Evolutionary conservation across 1,140 invertebrate species (phyloP).

Genomic region (Drosophila seguyi): DNA sequence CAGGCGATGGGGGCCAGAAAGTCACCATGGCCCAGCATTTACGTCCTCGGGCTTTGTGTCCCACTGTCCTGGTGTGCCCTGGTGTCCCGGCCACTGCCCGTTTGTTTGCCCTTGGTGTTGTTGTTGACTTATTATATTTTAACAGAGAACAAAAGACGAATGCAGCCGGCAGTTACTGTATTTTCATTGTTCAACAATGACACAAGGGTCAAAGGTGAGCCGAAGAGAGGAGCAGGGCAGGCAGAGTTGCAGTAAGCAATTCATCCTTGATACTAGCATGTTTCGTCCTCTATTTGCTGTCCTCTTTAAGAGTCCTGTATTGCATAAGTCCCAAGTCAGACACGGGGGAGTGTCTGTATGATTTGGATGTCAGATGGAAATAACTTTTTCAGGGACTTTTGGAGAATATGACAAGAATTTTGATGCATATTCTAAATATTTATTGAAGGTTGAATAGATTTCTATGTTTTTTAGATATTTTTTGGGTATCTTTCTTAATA

Average conservation of each 20-base stretch:
- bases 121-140: slow-evolving; percentile 78
- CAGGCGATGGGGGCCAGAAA: slow-evolving; percentile 35
- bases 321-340: slow-evolving; percentile 54
- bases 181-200: slow-evolving; percentile 72
- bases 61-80: slow-evolving; percentile 20
- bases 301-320: slow-evolving; percentile 27
- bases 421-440: background rate
- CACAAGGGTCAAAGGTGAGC: slow-evolving; percentile 1
- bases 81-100: slow-evolving; percentile 33
- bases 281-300: slow-evolving; percentile 46
- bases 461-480: too few species aligned
- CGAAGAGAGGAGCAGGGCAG: background rate
- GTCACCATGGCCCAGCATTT: slow-evolving; percentile 35
- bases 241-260: slow-evolving; percentile 48
- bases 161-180: slow-evolving; percentile 39
- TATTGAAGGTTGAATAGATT: too few species aligned
- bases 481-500: too few species aligned
- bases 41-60: background rate
- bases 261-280: slow-evolving; percentile 58
- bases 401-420: background rate
- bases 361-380: background rate
- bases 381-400: background rate
- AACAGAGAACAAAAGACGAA: slow-evolving; percentile 61
- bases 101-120: slow-evolving; percentile 66
- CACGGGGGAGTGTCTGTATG: background rate